Evolutionary conservation across 2,113 vertebrate genomes (phyloP).

Genomic region (Pterocles orientalis): DNA sequence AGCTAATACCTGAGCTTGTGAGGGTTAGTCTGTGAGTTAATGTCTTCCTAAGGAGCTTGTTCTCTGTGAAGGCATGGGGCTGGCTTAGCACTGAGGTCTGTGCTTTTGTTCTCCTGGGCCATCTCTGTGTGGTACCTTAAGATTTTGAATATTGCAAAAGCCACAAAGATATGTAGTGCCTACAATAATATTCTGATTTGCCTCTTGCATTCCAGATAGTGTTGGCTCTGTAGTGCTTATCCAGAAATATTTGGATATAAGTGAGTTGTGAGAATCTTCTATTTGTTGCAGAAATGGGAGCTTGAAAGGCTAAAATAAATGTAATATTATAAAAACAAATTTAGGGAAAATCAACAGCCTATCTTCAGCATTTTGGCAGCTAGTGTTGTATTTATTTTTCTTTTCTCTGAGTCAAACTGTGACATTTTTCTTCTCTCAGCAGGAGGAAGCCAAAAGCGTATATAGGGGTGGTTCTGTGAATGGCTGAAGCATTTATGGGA

Average conservation of each 20-base stretch:
- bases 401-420: neutral
- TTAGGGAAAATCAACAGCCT: neutral
- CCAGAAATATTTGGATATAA: neutral
- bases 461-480: neutral
- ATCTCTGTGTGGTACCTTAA: neutral
- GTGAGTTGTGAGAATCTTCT: neutral
- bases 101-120: neutral
- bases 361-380: conserved; percentile 12
- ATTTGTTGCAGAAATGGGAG: neutral
- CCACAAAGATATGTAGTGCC: neutral
- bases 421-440: neutral
- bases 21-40: neutral
- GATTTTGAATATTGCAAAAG: neutral
- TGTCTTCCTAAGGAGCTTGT: neutral
- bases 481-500: neutral
- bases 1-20: neutral
- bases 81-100: neutral
- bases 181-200: neutral
- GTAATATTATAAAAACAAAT: conserved; percentile 13
- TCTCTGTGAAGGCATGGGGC: fast-evolving
- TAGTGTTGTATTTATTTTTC: neutral
- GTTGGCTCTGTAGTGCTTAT: neutral
- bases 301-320: conserved; percentile 21
- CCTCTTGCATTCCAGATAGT: neutral
- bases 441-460: neutral